phyloP scores from a whole-genome alignment of 2,797 vertebrate species.

The Oreochromis grahami region DNA sequence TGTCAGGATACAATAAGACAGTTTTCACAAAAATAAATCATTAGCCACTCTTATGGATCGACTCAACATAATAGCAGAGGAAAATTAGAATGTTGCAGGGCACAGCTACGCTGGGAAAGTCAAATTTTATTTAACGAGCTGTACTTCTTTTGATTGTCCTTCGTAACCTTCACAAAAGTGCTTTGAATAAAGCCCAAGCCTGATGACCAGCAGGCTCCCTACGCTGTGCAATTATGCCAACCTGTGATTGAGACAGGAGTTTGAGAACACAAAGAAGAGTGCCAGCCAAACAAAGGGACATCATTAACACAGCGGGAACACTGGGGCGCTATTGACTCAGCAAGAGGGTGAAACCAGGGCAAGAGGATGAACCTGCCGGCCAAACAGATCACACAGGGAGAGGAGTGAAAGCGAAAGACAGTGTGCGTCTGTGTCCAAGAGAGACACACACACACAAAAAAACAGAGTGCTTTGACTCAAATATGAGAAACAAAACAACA shows the following conservation, averaged over 20 bases:
- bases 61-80: not conserved
- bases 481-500: not conserved
- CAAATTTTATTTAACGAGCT: not conserved
- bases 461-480: not conserved
- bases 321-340: conserved; percentile 51
- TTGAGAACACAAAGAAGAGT: conserved; percentile 48
- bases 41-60: not conserved
- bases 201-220: not conserved
- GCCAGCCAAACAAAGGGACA: conserved; percentile 55
- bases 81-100: not conserved
- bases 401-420: not conserved
- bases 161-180: not conserved
- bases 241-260: conserved; percentile 50
- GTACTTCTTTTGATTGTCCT: not conserved
- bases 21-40: not conserved
- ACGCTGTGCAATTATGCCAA: conserved; percentile 38
- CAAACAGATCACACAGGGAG: conserved; percentile 12
- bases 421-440: not conserved
- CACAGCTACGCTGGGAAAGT: not conserved
- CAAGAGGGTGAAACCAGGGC: conserved; percentile 45
- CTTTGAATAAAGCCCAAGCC: not conserved
- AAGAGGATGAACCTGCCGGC: conserved; percentile 37
- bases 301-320: conserved; percentile 56
- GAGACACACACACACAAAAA: not conserved
- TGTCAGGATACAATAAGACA: not conserved